Percentiles rank a stretch among this genome's conserved stretches.
Evolutionary conservation across 2,113 vertebrate species (phyloP).

Genomic region (Oplegnathus fasciatus): DNA sequence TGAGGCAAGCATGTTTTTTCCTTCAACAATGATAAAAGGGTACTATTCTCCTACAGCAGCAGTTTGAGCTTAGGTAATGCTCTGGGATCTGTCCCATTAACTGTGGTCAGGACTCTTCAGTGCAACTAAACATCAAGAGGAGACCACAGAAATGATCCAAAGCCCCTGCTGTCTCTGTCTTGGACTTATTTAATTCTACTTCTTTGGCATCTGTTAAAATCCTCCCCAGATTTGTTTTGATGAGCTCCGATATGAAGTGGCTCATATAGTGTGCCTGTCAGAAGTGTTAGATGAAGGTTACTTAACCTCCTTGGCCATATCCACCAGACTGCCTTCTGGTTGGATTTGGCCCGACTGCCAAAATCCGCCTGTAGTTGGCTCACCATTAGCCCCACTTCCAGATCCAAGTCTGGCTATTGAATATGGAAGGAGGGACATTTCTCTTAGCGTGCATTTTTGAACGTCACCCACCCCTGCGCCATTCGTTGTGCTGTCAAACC

Average conservation of each 20-base stretch:
- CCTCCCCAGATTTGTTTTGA: constrained; percentile 48
- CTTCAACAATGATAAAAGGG: constrained; percentile 58
- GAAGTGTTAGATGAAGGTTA: constrained; percentile 58
- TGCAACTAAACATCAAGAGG: constrained; percentile 61
- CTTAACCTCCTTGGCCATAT: constrained; percentile 51
- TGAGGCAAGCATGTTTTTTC: constrained; percentile 38
- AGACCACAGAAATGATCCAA: constrained; percentile 73
- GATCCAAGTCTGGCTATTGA: constrained; percentile 51
- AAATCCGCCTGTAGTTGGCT: constrained; percentile 56
- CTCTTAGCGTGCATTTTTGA: constrained; percentile 56
- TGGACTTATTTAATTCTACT: constrained; percentile 41
- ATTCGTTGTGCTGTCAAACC: constrained; percentile 67
- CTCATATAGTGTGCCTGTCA: constrained; percentile 51
- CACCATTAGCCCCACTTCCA: constrained; percentile 28
- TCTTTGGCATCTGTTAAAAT: constrained; percentile 55
- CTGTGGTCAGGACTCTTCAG: constrained; percentile 64
- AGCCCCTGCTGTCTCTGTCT: constrained; percentile 49
- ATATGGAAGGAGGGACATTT: constrained; percentile 53
- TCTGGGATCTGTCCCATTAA: constrained; percentile 67
- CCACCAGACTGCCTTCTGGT: constrained; percentile 59
- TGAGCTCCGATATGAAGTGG: constrained; percentile 45
- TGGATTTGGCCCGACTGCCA: constrained; percentile 41
- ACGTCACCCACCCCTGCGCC: constrained; percentile 46
- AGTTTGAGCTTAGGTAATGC: constrained; percentile 68
- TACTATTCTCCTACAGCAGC: constrained; percentile 61